Conservation (phyloP, 35 echinoderm and acorn worm genomes). For the Ptychodera flava region DNA sequence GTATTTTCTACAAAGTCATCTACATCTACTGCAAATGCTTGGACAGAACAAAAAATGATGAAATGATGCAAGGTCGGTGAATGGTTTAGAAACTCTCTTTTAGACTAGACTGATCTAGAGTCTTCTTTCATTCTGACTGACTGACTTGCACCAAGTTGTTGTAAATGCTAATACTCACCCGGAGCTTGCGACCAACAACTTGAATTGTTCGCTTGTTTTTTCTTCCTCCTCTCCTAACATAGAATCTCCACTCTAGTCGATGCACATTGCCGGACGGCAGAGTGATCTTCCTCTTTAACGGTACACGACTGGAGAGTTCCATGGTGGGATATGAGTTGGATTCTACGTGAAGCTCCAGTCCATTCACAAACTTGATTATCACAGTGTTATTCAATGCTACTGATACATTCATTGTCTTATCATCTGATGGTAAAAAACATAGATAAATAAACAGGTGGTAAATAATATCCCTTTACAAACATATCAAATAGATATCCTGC, state of each 20-base stretch:
- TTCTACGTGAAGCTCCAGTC: constrained; percentile 3
- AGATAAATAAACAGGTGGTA: too few relatives aligned
- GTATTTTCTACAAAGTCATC: too few relatives aligned
- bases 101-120: too few relatives aligned
- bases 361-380: neutral
- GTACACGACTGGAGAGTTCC: neutral
- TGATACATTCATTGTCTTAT: neutral
- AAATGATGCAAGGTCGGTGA: too few relatives aligned
- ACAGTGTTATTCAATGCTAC: neutral
- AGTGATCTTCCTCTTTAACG: constrained; percentile 66
- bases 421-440: neutral
- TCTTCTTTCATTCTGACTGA: too few relatives aligned
- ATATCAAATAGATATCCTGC: too few relatives aligned
- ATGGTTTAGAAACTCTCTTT: too few relatives aligned
- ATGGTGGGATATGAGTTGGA: constrained; percentile 40
- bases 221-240: constrained; percentile 48
- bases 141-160: too few relatives aligned
- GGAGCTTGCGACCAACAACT: constrained; percentile 61
- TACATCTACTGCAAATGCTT: too few relatives aligned
- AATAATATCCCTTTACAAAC: too few relatives aligned
- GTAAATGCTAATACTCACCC: constrained; percentile 54
- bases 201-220: constrained; percentile 68
- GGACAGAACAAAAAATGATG: too few relatives aligned
- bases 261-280: constrained; percentile 62
- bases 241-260: constrained; percentile 81